Conservation (phyloP, 2,797 vertebrate genomes). For the Taeniopygia guttata region DNA sequence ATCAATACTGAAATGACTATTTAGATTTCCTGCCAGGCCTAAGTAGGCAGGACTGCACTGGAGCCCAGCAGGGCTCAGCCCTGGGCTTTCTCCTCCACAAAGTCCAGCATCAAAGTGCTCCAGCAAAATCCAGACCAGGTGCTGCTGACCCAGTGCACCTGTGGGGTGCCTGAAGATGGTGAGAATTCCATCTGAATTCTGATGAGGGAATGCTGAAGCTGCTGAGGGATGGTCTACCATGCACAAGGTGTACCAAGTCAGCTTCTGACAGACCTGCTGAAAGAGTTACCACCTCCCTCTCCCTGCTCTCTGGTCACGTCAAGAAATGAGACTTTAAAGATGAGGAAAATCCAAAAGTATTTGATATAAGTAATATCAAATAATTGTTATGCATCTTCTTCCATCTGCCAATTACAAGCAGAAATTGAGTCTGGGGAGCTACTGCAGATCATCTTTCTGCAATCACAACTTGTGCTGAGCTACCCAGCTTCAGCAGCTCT, state of each 20-base stretch:
- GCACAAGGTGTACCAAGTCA: neutral
- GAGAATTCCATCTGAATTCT: neutral
- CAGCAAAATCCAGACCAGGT: neutral
- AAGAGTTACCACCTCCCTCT: neutral
- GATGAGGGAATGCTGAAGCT: neutral
- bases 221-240: neutral
- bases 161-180: fast-evolving
- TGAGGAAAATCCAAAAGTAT: neutral
- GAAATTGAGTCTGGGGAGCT: neutral
- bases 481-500: neutral
- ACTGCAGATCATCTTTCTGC: neutral
- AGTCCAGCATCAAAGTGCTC: neutral
- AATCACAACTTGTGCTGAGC: neutral
- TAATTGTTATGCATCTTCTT: neutral
- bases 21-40: neutral
- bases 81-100: neutral
- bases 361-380: too few species aligned
- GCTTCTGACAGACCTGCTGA: neutral
- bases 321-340: neutral
- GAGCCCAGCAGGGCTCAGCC: neutral
- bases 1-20: neutral
- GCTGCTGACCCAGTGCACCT: neutral
- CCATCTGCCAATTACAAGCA: neutral
- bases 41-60: neutral
- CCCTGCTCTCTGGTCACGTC: neutral